Evolutionary conservation across 2,113 vertebrate species (phyloP).

Genomic region (Brachirus orientalis): DNA sequence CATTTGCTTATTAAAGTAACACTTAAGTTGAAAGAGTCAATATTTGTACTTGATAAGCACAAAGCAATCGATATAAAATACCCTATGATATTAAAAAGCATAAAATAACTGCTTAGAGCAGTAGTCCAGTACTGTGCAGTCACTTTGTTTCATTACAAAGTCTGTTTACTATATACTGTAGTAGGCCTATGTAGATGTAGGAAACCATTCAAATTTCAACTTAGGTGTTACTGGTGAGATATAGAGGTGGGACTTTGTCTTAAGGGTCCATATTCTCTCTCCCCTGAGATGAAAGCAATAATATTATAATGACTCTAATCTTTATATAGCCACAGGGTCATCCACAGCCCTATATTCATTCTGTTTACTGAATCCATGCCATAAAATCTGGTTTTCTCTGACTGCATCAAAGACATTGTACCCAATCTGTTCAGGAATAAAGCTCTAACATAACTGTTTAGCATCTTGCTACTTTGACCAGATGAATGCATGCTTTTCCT

Average conservation of each 20-base stretch:
- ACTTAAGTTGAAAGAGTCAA: slow-evolving; percentile 73
- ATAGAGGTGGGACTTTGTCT: slow-evolving; percentile 58
- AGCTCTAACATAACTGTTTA: slow-evolving; percentile 71
- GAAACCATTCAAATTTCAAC: slow-evolving; percentile 66
- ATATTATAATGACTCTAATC: slow-evolving; percentile 74
- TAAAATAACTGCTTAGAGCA: slow-evolving; percentile 53
- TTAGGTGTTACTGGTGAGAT: slow-evolving; percentile 74
- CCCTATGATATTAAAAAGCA: slow-evolving; percentile 46
- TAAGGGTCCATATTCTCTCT: slow-evolving; percentile 67
- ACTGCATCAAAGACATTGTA: slow-evolving; percentile 76
- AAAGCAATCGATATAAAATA: slow-evolving; percentile 58
- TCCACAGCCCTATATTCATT: slow-evolving; percentile 61
- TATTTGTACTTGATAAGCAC: slow-evolving; percentile 75
- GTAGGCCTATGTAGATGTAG: slow-evolving; percentile 39
- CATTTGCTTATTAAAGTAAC: slow-evolving; percentile 70
- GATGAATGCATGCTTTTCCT: slow-evolving; percentile 34
- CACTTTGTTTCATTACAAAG: slow-evolving; percentile 44
- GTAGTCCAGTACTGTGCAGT: slow-evolving; percentile 51
- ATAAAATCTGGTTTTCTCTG: slow-evolving; percentile 71
- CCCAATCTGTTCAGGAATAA: slow-evolving; percentile 79
- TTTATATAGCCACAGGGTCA: slow-evolving; percentile 72
- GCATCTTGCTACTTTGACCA: slow-evolving; percentile 62
- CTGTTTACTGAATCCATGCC: slow-evolving; percentile 71
- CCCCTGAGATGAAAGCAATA: slow-evolving; percentile 79
- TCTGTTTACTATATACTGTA: slow-evolving; percentile 25